Base-by-base conservation (phyloP, 2,888 invertebrate genomes). In the Eucera pruinosa region DNA sequence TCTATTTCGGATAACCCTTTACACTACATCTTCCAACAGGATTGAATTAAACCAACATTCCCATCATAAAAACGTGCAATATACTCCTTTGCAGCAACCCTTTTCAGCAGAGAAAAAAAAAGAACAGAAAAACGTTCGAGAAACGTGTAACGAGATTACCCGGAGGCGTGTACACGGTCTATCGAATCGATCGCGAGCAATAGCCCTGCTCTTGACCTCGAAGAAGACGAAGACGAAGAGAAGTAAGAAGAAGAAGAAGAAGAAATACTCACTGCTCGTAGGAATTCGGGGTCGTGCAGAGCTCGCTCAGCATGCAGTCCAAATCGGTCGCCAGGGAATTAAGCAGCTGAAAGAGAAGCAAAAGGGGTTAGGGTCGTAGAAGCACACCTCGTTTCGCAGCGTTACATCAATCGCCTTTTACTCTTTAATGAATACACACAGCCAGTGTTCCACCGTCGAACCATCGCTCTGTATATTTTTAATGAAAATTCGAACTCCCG, bases 221-320 rank as follows among this genome's bases (percentile, higher is more conserved):
- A 36, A 57, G 62, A 61, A 52, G 57, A 48, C 15, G 43, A 52
- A 20, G 52, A 45, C 54, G 61, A 61, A 23, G 27, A 23, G 4
- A 30, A n/a, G 7, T 55, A 74, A 69, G 70, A 85, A 60, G 54
- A 36, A 54, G 47, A 36, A 41, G 48, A 72, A 39, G 61, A 67
- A 65, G 2, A 58, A 50, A 50, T 68, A 88, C 90, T 90, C 82
- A 91, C 91, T 89, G 88, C 83, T 91, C 87, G 81, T 87, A 91
- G 75, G 90, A 87, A 85, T 91, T 90, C 45, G 95, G 95, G 70
- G 95, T 95, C 84, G 96, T 95, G 90, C 96, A 96, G 76, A 97
- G 94, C 92, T 97, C 97, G 88, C 95, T 96, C 88, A 97, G 94
- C 96, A 97, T 96, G 87, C 96, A 95, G 93, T 97, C 97, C 93